Base-by-base conservation (phyloP, 1,140 invertebrate species). In the Parapsyche elsis region DNA sequence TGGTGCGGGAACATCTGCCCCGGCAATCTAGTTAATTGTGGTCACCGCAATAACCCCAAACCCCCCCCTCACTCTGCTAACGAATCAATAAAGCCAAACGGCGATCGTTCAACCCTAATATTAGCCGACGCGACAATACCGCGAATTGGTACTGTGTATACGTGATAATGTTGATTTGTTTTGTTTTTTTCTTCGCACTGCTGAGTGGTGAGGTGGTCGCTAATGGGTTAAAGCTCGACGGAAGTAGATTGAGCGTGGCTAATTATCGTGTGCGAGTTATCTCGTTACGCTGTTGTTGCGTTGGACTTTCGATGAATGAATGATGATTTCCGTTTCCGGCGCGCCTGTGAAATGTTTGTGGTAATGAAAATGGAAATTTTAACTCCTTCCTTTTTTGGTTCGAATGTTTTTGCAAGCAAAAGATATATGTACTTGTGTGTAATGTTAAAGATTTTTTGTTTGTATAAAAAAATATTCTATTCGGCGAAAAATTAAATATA, bases 1-100 rank as follows among this genome's bases (percentile, higher is more conserved):
- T n/a, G n/a, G n/a, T n/a, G n/a, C n/a, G n/a, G 64, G 64, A 67
- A 67, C 64, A 67, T 67, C 64, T 67, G 64, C 64, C 24, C 23
- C 19, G 64, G 64, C 64, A 67, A 67, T 67, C 21, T 23, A 12
- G 64, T 67, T 67, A 67, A 67, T 67, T 67, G 64, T 67, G 64
- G 64, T 67, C 64, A 67, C 64, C 21, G 14, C 24, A 26, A 67
- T 67, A 67, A 67, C 7, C 19, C 59, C 21, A 24, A 19, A 24
- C 1, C 21, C 64, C 64, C 21, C 12, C 23, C 4, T 12, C 21
- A 12, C 21, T 9, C n/a, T n/a, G 23, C 10, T 67, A 14, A 23
- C 21, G 24, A 30, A 30, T 67, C 64, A 67, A 67, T 30, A 67
- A 30, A 53, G 16, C 49, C 16, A 53, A 14, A 16, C 49, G 49